Conservation (phyloP, 2,888 invertebrate species). For the Coelopa pilipes region DNA sequence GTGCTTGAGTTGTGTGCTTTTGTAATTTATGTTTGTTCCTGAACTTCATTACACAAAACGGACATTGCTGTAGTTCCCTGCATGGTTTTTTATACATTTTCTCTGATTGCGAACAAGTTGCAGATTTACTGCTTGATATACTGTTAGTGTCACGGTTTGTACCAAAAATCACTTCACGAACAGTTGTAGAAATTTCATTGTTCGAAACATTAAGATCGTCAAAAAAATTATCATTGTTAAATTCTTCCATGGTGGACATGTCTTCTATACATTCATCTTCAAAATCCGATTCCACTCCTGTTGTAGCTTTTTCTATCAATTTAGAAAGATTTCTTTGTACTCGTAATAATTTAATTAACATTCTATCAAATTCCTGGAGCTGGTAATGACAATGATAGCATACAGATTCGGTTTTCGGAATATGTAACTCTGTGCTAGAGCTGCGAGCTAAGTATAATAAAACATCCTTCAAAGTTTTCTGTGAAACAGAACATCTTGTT, state of each 20-base stretch:
- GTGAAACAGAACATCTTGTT: slow-evolving; percentile 43
- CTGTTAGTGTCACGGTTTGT: background rate
- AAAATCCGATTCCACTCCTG: slow-evolving; percentile 45
- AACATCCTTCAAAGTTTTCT: slow-evolving; percentile 44
- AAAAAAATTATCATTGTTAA: slow-evolving; percentile 45
- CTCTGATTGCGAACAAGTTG: background rate
- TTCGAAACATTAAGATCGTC: slow-evolving; percentile 45
- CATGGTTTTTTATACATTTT: background rate
- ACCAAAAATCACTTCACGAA: slow-evolving; percentile 44
- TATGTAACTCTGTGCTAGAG: slow-evolving; percentile 43
- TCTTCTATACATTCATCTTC: slow-evolving; percentile 46
- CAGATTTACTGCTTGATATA: background rate
- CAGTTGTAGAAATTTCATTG: slow-evolving; percentile 47
- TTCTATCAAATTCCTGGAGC: slow-evolving; percentile 44
- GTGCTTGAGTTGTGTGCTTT: slow-evolving; percentile 45
- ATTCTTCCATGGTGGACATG: slow-evolving; percentile 45
- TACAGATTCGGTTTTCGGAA: slow-evolving; percentile 40
- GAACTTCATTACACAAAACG: slow-evolving; percentile 48
- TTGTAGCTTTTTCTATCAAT: slow-evolving; percentile 46
- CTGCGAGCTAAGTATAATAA: slow-evolving; percentile 43
- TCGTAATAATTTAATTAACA: slow-evolving; percentile 41
- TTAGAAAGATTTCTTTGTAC: slow-evolving; percentile 46
- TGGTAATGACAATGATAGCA: slow-evolving; percentile 43
- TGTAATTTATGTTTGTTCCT: slow-evolving; percentile 43
- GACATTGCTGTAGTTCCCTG: slow-evolving; percentile 42